Evolutionary conservation across 2,888 invertebrate genomes (phyloP).

Genomic region (Eretmocerus hayati): DNA sequence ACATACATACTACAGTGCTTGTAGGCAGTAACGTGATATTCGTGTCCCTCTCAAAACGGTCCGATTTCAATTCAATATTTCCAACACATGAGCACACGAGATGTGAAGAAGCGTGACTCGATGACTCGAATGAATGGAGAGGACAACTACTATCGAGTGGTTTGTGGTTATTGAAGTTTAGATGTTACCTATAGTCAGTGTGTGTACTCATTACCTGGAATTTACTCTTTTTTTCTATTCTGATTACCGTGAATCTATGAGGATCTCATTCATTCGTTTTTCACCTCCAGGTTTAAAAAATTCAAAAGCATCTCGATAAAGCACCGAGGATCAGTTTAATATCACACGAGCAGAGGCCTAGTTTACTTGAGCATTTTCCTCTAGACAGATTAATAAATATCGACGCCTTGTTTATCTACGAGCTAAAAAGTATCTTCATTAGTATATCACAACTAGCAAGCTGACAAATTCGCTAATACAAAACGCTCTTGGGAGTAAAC

Average conservation of each 20-base stretch:
- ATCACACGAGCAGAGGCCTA: conserved; percentile 42
- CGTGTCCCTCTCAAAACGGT: too few relatives aligned
- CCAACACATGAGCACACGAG: too few relatives aligned
- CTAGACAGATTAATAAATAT: conserved; percentile 28
- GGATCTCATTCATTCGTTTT: neutral
- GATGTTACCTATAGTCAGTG: too few relatives aligned
- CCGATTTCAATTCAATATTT: too few relatives aligned
- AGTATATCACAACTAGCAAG: conserved; percentile 18
- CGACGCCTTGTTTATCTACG: conserved; percentile 13
- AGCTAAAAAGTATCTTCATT: conserved; percentile 11
- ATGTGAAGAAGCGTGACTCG: too few relatives aligned
- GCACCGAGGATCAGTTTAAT: conserved; percentile 32
- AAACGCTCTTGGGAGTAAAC: too few relatives aligned
- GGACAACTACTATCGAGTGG: too few relatives aligned
- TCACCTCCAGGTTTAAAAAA: conserved; percentile 9
- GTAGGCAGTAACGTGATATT: conserved; percentile 40
- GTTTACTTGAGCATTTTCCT: conserved; percentile 24
- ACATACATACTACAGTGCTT: conserved; percentile 33
- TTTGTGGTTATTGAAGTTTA: too few relatives aligned
- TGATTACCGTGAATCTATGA: too few relatives aligned
- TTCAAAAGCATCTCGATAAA: conserved; percentile 22
- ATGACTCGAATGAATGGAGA: too few relatives aligned
- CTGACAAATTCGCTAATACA: conserved; percentile 19
- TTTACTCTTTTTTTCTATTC: too few relatives aligned
- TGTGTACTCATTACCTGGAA: too few relatives aligned